phyloP scores from a whole-genome alignment of 2,888 invertebrate genomes.

The Pachliopta kotzebuea region DNA sequence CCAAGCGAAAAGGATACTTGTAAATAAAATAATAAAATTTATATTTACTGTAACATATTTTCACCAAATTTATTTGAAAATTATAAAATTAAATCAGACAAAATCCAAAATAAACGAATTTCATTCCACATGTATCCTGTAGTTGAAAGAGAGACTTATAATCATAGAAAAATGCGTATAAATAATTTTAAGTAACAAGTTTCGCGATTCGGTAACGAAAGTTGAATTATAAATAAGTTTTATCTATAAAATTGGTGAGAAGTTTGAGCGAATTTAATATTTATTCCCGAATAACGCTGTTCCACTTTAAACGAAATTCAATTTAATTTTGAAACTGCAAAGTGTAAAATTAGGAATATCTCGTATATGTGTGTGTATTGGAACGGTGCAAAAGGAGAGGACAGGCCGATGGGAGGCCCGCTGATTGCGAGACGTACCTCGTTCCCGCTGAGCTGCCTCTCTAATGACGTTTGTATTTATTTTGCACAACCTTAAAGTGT shows the following conservation, averaged over 20 bases:
- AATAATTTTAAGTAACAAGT: no score
- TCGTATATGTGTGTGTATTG: slow-evolving; percentile 41
- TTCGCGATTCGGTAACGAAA: not conserved
- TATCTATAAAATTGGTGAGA: not conserved
- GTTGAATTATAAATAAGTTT: not conserved
- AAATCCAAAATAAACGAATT: no score
- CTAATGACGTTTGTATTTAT: slow-evolving; percentile 62
- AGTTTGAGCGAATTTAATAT: not conserved
- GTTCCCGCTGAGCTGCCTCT: slow-evolving; percentile 41
- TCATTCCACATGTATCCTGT: no score
- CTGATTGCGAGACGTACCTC: slow-evolving; percentile 59
- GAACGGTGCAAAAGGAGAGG: slow-evolving; percentile 34
- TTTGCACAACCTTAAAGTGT: slow-evolving; percentile 52
- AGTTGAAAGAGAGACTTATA: no score
- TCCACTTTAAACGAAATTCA: slow-evolving; percentile 23
- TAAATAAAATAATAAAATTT: no score
- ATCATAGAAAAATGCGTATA: no score
- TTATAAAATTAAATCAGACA: no score
- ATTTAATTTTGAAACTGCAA: slow-evolving; percentile 27
- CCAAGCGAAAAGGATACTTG: no score
- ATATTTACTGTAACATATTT: no score
- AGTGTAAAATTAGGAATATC: slow-evolving; percentile 40
- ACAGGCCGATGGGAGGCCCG: slow-evolving; percentile 46
- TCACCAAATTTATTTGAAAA: no score
- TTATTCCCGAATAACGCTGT: not conserved